A percentile compares a stretch with the other conserved stretches of the same genome.
Conservation (phyloP, 2,113 vertebrate genomes). For the Boulengeromyrus knoepffleri region DNA sequence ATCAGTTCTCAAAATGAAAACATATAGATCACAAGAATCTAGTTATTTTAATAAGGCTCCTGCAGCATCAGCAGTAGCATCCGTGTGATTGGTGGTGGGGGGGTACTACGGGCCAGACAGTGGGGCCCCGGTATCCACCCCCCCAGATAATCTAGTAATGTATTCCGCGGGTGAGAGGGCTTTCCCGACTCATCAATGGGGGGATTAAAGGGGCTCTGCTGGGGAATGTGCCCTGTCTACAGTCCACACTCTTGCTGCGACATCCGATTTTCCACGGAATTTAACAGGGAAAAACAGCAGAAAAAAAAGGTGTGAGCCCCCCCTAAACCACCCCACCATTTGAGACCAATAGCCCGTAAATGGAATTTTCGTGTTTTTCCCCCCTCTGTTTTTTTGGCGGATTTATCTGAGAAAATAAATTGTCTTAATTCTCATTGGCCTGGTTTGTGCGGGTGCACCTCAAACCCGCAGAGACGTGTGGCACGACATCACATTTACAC, state of each 20-base stretch:
- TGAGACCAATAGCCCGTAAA: slow-evolving; percentile 21
- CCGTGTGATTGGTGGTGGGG: not conserved
- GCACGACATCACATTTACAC: not conserved
- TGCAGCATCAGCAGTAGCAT: not conserved
- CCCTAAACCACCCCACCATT: slow-evolving; percentile 8
- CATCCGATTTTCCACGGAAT: slow-evolving; percentile 57
- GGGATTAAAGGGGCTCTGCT: slow-evolving; percentile 67
- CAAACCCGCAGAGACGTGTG: slow-evolving; percentile 11
- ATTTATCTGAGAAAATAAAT: not conserved
- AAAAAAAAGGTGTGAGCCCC: slow-evolving; percentile 23
- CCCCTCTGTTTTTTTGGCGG: not conserved
- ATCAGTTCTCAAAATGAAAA: not conserved
- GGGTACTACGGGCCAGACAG: not conserved
- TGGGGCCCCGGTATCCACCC: not conserved
- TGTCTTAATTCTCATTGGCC: not conserved
- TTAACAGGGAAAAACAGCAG: slow-evolving; percentile 50
- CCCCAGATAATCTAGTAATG: slow-evolving; percentile 64
- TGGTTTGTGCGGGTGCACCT: not conserved
- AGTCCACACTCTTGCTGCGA: slow-evolving; percentile 52
- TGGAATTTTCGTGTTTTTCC: not conserved
- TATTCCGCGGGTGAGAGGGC: slow-evolving; percentile 67
- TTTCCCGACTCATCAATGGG: slow-evolving; percentile 64
- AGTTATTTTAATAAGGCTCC: not conserved
- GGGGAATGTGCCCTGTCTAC: slow-evolving; percentile 62
- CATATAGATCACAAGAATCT: not conserved